Evolutionary conservation across 2,888 invertebrate genomes (phyloP).

Genomic region (Cremastinae sp.): DNA sequence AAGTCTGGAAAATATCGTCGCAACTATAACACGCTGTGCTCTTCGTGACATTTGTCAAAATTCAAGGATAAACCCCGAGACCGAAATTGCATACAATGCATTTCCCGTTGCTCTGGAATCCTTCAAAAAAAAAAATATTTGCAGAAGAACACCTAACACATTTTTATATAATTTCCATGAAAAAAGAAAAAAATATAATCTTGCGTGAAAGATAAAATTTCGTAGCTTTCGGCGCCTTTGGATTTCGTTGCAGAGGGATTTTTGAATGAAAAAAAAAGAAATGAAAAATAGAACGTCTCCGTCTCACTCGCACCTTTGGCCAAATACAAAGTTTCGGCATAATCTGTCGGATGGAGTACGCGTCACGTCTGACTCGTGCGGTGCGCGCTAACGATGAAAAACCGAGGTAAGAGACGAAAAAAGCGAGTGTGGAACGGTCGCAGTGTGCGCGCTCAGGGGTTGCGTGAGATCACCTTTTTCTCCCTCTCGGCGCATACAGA

Average conservation of each 20-base stretch:
- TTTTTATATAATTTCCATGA: slow-evolving; percentile 49
- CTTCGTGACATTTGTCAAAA: too few species aligned
- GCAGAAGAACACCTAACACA: slow-evolving; percentile 55
- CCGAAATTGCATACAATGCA: too few species aligned
- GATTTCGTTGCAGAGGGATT: slow-evolving; percentile 15
- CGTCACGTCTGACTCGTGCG: slow-evolving; percentile 63
- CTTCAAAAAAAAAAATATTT: too few species aligned
- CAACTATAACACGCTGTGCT: too few species aligned
- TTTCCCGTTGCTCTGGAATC: too few species aligned
- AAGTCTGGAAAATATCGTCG: too few species aligned
- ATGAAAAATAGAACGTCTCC: not conserved
- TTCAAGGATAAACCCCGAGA: too few species aligned
- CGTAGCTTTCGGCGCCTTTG: slow-evolving; percentile 19
- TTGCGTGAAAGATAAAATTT: slow-evolving; percentile 11
- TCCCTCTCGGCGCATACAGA: slow-evolving; percentile 1
- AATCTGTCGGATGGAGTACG: slow-evolving; percentile 64
- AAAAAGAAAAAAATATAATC: not conserved
- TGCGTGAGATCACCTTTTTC: slow-evolving; percentile 46
- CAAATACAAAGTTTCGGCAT: slow-evolving; percentile 59
- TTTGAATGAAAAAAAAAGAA: slow-evolving; percentile 32
- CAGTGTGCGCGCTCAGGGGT: slow-evolving; percentile 48
- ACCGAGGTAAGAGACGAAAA: slow-evolving; percentile 25
- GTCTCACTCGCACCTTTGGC: slow-evolving; percentile 34
- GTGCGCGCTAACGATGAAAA: slow-evolving; percentile 36
- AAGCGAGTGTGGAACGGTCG: slow-evolving; percentile 41